Conservation (phyloP, 1,140 invertebrate genomes). For the Oreohelix idahoensis region DNA sequence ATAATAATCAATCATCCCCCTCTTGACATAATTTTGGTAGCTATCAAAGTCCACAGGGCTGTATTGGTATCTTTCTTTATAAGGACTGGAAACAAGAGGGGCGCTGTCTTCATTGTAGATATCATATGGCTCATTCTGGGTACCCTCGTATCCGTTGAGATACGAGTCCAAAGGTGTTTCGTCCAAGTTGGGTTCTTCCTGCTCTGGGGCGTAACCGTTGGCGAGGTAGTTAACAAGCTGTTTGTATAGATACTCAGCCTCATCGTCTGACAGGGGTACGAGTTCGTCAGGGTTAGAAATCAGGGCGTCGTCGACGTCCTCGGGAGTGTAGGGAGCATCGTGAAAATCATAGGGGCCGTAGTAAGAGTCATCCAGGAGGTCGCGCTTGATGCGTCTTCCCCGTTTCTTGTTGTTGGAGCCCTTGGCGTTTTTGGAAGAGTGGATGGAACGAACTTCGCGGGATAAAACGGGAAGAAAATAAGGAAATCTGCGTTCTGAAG, state of each 20-base stretch:
- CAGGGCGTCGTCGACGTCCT: not conserved
- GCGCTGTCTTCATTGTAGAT: constrained; percentile 11
- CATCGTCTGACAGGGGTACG: constrained; percentile 6
- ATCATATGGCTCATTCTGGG: not conserved
- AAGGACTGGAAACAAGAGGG: not conserved
- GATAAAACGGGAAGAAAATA: not conserved
- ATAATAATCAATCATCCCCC: constrained; percentile 53
- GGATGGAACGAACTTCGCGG: not conserved
- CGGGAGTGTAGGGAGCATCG: constrained; percentile 32
- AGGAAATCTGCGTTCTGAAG: not conserved
- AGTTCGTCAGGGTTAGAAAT: constrained; percentile 10
- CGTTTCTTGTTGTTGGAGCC: not conserved
- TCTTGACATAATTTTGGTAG: constrained; percentile 43
- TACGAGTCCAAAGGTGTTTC: constrained; percentile 12
- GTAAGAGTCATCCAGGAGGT: constrained; percentile 39
- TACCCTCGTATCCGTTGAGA: constrained; percentile 1
- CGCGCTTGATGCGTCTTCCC: constrained; percentile 45
- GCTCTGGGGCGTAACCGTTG: not conserved
- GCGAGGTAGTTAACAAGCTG: constrained; percentile 6
- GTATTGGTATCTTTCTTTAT: constrained; percentile 11
- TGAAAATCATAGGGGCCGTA: not conserved
- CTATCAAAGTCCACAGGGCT: constrained; percentile 15
- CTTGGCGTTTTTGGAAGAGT: not conserved
- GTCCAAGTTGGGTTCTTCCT: constrained; percentile 25
- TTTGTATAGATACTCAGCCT: constrained; percentile 1